A percentile compares a stretch with the other conserved stretches of the same genome.
Conservation (phyloP, 2,797 vertebrate species). For the Spinus pinus region DNA sequence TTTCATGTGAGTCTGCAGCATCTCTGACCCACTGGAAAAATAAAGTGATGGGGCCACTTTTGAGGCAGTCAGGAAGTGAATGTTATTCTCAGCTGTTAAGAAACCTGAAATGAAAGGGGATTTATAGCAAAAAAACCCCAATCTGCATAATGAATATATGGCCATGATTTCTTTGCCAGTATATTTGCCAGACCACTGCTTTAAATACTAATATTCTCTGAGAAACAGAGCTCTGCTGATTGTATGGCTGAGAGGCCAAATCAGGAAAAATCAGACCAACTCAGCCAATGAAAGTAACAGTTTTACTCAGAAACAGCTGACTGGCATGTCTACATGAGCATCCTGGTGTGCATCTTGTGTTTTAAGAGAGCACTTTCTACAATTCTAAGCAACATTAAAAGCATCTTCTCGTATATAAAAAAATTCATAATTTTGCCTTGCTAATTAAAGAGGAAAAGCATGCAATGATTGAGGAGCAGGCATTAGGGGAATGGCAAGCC, state of each 20-base stretch:
- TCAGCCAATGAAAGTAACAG: not conserved
- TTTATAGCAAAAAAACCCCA: not conserved
- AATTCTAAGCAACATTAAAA: not conserved
- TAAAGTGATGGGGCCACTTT: not conserved
- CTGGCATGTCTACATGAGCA: not conserved
- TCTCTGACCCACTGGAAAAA: not conserved
- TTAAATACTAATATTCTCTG: not conserved
- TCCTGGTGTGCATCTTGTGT: not conserved
- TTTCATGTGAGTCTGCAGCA: not conserved
- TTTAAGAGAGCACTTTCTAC: not conserved
- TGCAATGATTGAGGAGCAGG: not conserved
- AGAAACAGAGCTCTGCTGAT: not conserved
- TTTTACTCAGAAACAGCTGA: not conserved
- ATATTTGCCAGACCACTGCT: not conserved
- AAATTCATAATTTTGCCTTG: not conserved
- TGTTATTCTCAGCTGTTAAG: not conserved
- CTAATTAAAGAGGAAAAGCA: not conserved
- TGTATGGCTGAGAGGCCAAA: not conserved
- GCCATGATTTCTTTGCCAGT: not conserved
- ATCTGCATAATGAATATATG: not conserved
- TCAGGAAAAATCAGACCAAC: not conserved
- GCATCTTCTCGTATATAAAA: not conserved
- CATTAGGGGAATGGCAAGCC: not conserved
- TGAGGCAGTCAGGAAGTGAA: not conserved
- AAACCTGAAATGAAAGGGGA: not conserved